Conservation (phyloP, 2,113 vertebrate species). For the Pimephales promelas region DNA sequence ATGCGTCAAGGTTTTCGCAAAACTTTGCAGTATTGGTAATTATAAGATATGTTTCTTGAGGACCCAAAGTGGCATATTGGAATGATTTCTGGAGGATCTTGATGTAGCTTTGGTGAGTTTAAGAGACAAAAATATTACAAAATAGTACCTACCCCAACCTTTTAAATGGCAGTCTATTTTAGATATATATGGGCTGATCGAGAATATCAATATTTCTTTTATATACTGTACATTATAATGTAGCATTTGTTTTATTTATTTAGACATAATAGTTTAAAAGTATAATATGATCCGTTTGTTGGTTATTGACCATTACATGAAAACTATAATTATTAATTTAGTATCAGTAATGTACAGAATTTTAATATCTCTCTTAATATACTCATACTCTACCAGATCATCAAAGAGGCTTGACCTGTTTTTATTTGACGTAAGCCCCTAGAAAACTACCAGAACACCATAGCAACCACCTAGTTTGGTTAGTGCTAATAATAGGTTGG, state of each 20-base stretch:
- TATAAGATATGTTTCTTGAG: background rate
- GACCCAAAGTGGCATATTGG: background rate
- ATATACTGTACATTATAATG: background rate
- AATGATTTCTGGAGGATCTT: background rate
- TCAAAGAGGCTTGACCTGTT: background rate
- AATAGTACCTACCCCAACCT: background rate
- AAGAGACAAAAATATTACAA: background rate
- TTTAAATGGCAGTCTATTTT: background rate
- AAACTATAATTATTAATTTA: background rate
- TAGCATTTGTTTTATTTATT: background rate
- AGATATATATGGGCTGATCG: background rate
- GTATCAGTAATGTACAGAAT: background rate
- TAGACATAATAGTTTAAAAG: background rate
- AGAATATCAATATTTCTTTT: background rate
- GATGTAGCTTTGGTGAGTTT: no score
- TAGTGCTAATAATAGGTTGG: slow-evolving; percentile 31
- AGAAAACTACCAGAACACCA: background rate
- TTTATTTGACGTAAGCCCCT: background rate
- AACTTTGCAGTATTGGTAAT: background rate
- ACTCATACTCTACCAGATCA: background rate
- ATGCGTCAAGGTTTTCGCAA: background rate
- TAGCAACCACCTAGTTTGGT: slow-evolving; percentile 13
- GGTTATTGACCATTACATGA: background rate
- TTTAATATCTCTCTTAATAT: background rate
- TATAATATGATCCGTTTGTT: background rate